Base-by-base conservation (phyloP, 2,113 vertebrate species). In the Ptychochromis oligacanthus region DNA sequence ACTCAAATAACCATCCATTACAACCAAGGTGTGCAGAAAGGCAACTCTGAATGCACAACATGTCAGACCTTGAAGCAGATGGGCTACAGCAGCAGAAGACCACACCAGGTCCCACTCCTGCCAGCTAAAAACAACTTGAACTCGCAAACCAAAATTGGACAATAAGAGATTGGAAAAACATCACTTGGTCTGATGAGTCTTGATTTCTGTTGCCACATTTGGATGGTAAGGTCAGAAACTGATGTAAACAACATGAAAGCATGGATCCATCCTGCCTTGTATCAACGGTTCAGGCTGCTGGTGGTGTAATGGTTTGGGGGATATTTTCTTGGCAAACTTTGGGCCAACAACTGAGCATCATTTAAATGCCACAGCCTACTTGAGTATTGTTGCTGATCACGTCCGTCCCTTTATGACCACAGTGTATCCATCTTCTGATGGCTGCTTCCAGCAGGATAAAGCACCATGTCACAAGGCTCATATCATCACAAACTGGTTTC, bases 21-120 rank as follows among this genome's bases (percentile, higher is more conserved):
- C 0, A 70, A 0, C 43, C 43, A 31, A 0, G 10, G 17, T 20
- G 18, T 13, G 40, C 0, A 4, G 24, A 70, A 52, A 24, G 49
- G 24, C 40, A 2, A 49, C 24, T 49, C 43, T 70, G 3, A 70
- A 28, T 28, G 22, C 64, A 46, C 8, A 67, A 28, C 40, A 70
- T 24, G 10, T 38, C 49, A 40, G 20, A 52, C 1, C 20, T 52
- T 3, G 24, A 70, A 70, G 28, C 6, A 70, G 43, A 49, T 18
- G 49, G 17, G 6, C 17, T 52, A 18, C 17, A 17, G 2, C 49
- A 52, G 49, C 49, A 49, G 40, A 49, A 49, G 0, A 49, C 15
- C 65, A 70, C 65, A 70, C 65, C 28, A 26, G 24, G 7, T 54
- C 7, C 18, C 52, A 54, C 18, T 20, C 8, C 18, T 20, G 52